Conservation (phyloP, 1,140 invertebrate genomes). For the Aphelinus certus region DNA sequence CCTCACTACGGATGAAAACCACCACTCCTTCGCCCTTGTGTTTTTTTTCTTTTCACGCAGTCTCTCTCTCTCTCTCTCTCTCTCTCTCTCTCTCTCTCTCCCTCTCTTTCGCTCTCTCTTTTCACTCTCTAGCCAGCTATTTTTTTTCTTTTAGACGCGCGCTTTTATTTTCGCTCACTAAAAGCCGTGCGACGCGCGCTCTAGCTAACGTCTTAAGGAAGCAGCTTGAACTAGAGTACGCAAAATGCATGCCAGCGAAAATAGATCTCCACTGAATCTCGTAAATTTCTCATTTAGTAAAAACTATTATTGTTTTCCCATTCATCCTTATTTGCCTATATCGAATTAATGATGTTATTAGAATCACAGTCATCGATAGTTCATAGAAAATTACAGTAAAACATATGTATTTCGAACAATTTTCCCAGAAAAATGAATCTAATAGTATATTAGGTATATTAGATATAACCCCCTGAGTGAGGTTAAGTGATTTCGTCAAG, state of each 20-base stretch:
- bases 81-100: too few relatives aligned
- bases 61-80: too few relatives aligned
- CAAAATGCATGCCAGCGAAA: background rate
- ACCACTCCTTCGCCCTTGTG: background rate
- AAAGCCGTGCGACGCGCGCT: slow-evolving; percentile 12
- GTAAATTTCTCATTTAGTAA: slow-evolving; percentile 10
- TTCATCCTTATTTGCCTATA: too few relatives aligned
- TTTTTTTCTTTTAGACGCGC: too few relatives aligned
- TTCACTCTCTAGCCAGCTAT: background rate
- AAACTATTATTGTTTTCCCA: slow-evolving; percentile 5
- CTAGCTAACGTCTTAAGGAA: slow-evolving; percentile 20
- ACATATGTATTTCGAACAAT: too few relatives aligned
- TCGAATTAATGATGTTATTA: too few relatives aligned
- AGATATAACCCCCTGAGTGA: too few relatives aligned
- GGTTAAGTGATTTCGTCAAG: too few relatives aligned
- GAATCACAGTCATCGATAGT: too few relatives aligned
- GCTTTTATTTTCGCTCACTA: slow-evolving; percentile 29
- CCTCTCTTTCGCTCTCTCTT: background rate
- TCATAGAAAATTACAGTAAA: too few relatives aligned
- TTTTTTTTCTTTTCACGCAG: background rate
- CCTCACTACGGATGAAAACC: background rate
- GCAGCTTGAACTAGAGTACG: background rate
- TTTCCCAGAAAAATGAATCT: too few relatives aligned
- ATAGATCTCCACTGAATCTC: slow-evolving; percentile 27
- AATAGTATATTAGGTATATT: too few relatives aligned